Evolutionary conservation across 2,888 invertebrate genomes (phyloP), one percentile per base, ranked within the genome.

Genomic region (Stenchaetothrips biformis): DNA sequence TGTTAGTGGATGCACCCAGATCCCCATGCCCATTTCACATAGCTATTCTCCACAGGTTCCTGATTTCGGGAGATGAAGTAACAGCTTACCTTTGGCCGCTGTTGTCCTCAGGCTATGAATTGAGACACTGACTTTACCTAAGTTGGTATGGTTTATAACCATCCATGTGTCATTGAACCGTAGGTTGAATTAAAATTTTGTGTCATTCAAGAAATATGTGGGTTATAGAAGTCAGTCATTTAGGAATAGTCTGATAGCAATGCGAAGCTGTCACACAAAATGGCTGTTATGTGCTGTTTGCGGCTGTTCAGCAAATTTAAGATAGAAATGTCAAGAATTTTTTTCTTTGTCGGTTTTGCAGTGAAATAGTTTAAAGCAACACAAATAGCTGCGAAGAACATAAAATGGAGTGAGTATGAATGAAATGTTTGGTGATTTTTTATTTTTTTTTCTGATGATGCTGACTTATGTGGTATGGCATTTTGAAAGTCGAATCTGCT

Each of bases 361-460:
- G 18, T 74, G 67, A 74, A 11, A 9, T 67, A 21, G 21, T 21
- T 18, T 9, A 7, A 67, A 74, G 67, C 67, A 74, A 74, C 67
- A 74, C 67, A 74, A 21, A 74, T 25, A 74, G 67, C 67, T 74
- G 67, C 7, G 25, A 74, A 25, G 67, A 74, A 74, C 67, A 74
- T 74, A 25, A 74, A 74, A 74, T 74, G 67, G 67, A 25, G 21
- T 11, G 67, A 74, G 11, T 74, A 25, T 25, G 11, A 25, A 21
- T 74, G 67, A 74, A 21, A 21, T 74, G 67, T 11, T 21, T 7
- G 67, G 4, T 18, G 13, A 13, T 53, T 18, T 18, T 4, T 59
- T 59, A 6, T 37, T 13, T 59, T 59, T 59, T 13, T 59, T 59
- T 59, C 18, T 59, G 37, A 37, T 37, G 37, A 37, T 37, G 37